Base-by-base conservation (phyloP, 1,140 invertebrate species). In the Zaprionus capensis region DNA sequence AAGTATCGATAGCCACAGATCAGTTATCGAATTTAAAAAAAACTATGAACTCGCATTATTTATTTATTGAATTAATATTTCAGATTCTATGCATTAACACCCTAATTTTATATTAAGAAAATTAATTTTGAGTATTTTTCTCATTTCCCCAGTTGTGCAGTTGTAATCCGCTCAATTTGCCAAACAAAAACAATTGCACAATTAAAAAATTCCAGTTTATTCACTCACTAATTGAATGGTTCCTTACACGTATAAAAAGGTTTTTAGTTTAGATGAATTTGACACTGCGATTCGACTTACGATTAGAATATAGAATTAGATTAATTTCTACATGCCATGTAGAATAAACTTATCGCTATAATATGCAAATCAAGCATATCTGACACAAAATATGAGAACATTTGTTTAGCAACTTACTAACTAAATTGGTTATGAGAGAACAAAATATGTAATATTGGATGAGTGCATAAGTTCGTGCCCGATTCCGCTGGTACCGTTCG, bases 231-330 rank as follows among this genome's bases (percentile, higher is more conserved):
- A 34, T 74, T 75, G 73, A 58, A 65, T 71, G 61, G 64, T 67
- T 59, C 34, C 73, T 76, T 71, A 76, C 56, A 66, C 63, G 41
- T 67, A 72, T 31, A 72, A 76, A 76, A 76, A 72, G 31, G 22
- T 34, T 58, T 64, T 41, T n/a, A 51, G 36, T 67, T 76, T 58
- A 41, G 28, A 62, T 61, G 59, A 62, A 66, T 76, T 76, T 76
- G 74, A 76, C 74, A 76, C 74, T 46, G 34, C 65, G 46, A 76
- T 67, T 67, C 36, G 59, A 51, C 41, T 49, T 57, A 65, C 6
- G 36, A 15, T 67, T 66, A 65, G n/a, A 12, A 34, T 71, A 26
- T 73, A 66, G 41, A 67, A 59, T 53, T 24, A 46, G n/a, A 46
- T 9, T 46, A 17, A 46, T 46, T 46, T 59, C 63, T 51, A 72